A percentile compares a stretch with the other conserved stretches of the same genome.
Evolutionary conservation across 2,888 invertebrate genomes (phyloP).

Genomic region (Blera fallax): DNA sequence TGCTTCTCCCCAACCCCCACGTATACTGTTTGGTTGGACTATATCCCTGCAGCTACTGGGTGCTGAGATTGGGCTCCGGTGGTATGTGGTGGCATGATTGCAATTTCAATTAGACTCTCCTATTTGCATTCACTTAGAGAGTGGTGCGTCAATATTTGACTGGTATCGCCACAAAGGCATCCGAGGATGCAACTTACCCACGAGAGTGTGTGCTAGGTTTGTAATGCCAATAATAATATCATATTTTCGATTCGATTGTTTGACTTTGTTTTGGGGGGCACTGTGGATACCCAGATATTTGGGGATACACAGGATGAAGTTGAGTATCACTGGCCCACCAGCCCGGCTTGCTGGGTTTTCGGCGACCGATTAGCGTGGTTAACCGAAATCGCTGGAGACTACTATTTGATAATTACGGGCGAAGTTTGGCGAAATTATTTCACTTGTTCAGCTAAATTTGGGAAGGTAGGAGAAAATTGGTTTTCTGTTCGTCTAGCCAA

Average conservation of each 20-base stretch:
- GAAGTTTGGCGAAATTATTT: constrained; percentile 35
- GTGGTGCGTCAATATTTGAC: constrained; percentile 66
- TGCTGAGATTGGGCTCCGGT: constrained; percentile 73
- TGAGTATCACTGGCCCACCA: no score
- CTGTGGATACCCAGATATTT: background rate
- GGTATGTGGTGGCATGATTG: constrained; percentile 73
- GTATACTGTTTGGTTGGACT: background rate
- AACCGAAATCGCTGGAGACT: constrained; percentile 4
- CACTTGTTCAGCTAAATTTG: constrained; percentile 17
- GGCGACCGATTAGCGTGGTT: constrained; percentile 22
- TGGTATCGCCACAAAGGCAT: constrained; percentile 60
- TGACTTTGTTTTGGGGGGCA: constrained; percentile 24
- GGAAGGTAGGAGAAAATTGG: background rate
- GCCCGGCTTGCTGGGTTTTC: background rate
- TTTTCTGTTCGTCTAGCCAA: constrained; percentile 19
- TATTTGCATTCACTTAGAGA: constrained; percentile 73
- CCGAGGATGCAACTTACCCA: constrained; percentile 21
- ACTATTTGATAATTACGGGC: constrained; percentile 37
- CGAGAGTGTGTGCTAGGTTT: constrained; percentile 4
- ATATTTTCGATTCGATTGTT: constrained; percentile 58
- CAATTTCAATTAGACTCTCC: constrained; percentile 73
- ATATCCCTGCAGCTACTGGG: background rate
- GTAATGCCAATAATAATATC: constrained; percentile 34
- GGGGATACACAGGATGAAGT: background rate
- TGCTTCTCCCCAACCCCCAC: background rate